Base-by-base conservation (phyloP, 1,140 invertebrate genomes). In the Hestina assimilis region DNA sequence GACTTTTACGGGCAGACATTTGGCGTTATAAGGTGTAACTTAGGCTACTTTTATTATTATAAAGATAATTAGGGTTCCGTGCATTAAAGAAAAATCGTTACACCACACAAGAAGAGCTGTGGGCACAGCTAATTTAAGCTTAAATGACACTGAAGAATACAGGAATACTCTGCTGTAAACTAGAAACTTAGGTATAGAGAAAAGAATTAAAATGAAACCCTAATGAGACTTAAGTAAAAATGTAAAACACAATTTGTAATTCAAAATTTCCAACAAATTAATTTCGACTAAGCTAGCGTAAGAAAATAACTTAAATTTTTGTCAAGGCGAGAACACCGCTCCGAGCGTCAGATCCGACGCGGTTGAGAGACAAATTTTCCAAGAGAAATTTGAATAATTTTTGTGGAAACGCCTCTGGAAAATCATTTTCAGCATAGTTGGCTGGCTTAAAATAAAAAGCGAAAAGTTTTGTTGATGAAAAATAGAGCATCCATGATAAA, bases 311-410 rank as follows among this genome's bases (percentile, higher is more conserved):
- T 24, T 23, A 48, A 46, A 24, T 4, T 14, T 21, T 48, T 21
- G 11, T 23, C 29, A 33, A 48, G 46, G 46, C 33, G 46, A 35
- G 29, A 48, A 47, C 20, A n/a, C 17, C 14, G 29, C 20, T 15
- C 9, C 29, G 31, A 38, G 46, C 26, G 33, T 48, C 20, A 15
- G 26, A 20, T 12, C 33, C n/a, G 24, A 28, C 31, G 31, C 31
- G 12, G 7, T 21, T 20, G n/a, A 17, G 46, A 11, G 46, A 20
- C 11, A 28, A 4, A 35, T 48, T 48, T 48, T 48, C 11, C 11
- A 19, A 48, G 14, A 48, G 35, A 4, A 21, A 23, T 48, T 35
- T 21, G 12, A 48, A 31, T 48, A 48, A 35, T 48, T 20, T 35
- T 17, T 31, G 21, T 20, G 20, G 29, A 20, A 24, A 21, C 29